phyloP scores from a whole-genome alignment of 2,113 vertebrate genomes.

The Cygnus atratus region DNA sequence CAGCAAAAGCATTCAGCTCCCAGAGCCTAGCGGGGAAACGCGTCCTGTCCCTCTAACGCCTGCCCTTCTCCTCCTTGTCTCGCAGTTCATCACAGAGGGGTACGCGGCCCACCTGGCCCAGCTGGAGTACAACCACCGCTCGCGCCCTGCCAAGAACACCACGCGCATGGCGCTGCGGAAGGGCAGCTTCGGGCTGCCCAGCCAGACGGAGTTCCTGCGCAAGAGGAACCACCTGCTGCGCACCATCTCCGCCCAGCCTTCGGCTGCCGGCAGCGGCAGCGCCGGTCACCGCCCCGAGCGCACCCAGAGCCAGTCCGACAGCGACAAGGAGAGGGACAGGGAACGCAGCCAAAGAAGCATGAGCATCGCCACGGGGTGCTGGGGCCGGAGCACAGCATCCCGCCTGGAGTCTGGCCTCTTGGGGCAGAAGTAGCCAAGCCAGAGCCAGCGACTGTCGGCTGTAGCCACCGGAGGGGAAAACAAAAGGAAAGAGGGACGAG shows the following conservation, averaged over 20 bases:
- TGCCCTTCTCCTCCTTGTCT: neutral
- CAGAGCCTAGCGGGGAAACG: rapidly evolving
- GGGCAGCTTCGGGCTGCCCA: slow-evolving; percentile 92
- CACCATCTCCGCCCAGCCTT: slow-evolving; percentile 90
- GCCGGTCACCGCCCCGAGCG: slow-evolving; percentile 84
- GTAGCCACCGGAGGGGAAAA: neutral
- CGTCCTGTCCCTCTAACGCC: neutral
- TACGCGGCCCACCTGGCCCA: slow-evolving; percentile 95
- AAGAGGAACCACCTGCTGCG: slow-evolving; percentile 95
- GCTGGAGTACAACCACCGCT: slow-evolving; percentile 93
- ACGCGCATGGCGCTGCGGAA: slow-evolving; percentile 94
- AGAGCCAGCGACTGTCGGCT: neutral
- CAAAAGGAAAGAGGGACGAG: slow-evolving; percentile 33
- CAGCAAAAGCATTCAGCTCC: rapidly evolving
- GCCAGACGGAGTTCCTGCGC: slow-evolving; percentile 91
- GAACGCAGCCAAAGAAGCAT: slow-evolving; percentile 91
- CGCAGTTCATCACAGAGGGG: slow-evolving; percentile 93
- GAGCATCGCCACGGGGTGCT: slow-evolving; percentile 93
- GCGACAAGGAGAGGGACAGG: slow-evolving; percentile 82
- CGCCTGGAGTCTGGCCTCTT: slow-evolving; percentile 81
- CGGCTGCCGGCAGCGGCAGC: neutral
- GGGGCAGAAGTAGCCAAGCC: slow-evolving; percentile 74
- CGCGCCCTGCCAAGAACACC: slow-evolving; percentile 88
- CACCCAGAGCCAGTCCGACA: slow-evolving; percentile 89
- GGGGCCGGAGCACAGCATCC: slow-evolving; percentile 84